These are phyloP conservation scores for Paralvinella palmiformis DNA, from an alignment of 1,140 invertebrate species.

Conservation along the genomic window DNA sequence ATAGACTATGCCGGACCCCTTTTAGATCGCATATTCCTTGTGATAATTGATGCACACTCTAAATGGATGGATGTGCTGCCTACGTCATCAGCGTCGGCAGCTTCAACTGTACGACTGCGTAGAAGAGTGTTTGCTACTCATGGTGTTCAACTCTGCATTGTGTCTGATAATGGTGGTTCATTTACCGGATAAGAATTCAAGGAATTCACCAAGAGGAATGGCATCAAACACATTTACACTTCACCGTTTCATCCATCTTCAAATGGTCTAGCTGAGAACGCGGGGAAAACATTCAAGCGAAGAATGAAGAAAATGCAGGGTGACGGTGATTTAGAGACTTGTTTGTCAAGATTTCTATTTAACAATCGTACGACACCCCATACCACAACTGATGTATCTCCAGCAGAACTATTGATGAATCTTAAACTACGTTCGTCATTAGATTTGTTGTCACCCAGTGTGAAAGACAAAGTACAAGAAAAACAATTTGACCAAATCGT, in stretches of 20 bases:
- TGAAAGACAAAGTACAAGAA: background rate
- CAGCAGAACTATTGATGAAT: background rate
- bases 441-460: background rate
- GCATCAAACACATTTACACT: conserved; percentile 20
- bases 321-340: too few relatives aligned
- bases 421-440: background rate
- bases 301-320: background rate
- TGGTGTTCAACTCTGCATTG: conserved; percentile 10
- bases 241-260: conserved; percentile 26
- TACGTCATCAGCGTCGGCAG: background rate
- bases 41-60: conserved; percentile 11
- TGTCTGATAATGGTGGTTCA: conserved; percentile 31
- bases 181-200: conserved; percentile 28
- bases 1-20: conserved; percentile 53
- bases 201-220: conserved; percentile 19
- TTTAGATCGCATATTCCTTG: conserved; percentile 34
- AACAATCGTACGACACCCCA: background rate
- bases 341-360: background rate
- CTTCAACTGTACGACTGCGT: background rate
- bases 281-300: background rate
- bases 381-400: background rate
- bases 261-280: conserved; percentile 25
- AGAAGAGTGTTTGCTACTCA: background rate
- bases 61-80: conserved; percentile 7
- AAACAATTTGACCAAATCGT: background rate